Evolutionary conservation across 2,113 vertebrate genomes (phyloP), one percentile per base, ranked within the genome.

Genomic region (Pleuronectes platessa): DNA sequence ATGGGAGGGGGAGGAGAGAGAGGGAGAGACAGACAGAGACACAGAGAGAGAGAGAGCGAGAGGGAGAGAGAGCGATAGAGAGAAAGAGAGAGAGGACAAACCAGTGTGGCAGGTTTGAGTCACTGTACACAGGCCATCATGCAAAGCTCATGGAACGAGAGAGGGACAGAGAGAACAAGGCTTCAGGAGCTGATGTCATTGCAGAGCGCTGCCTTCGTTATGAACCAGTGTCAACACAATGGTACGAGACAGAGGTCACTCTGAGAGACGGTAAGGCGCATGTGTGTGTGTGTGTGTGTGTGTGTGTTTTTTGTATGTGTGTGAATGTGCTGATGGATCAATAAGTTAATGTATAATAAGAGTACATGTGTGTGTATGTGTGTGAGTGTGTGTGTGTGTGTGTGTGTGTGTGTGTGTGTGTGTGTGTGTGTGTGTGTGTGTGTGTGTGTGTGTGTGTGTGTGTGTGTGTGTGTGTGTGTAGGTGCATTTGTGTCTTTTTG

Each of bases 101-200:
- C 94, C 92, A 92, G 94, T 93, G 86, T 74, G 83, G 86, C 90
- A 77, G 84, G 93, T 95, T 93, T 87, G 77, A 55, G 82, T 91
- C 85, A 88, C 86, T 88, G 85, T 88, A 85, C 68, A 86, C 86
- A 86, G 83, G 84, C 80, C 86, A 89, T 87, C 83, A 93, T 89
- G 86, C 79, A 91, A 90, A 90, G 88, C 86, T 88, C 91, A 89
- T 79, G 83, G 71, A 71, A 73, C 79, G 77, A 82, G 80, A 72
- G 63, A 49, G 63, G 79, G 61, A 68, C 61, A 59, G 60, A 58
- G 61, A 81, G 73, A 76, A 2, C 26, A 15, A 65, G 61, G 53
- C 51, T 61, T 15, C 18, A 60, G 60, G 70, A 73, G 82, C 74
- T 82, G 87, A 89, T 83, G 87, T 90, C 77, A 87, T 23, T 37